phyloP scores from a whole-genome alignment of 2,797 vertebrate species.

The Cynodonichthys magdalenae region DNA sequence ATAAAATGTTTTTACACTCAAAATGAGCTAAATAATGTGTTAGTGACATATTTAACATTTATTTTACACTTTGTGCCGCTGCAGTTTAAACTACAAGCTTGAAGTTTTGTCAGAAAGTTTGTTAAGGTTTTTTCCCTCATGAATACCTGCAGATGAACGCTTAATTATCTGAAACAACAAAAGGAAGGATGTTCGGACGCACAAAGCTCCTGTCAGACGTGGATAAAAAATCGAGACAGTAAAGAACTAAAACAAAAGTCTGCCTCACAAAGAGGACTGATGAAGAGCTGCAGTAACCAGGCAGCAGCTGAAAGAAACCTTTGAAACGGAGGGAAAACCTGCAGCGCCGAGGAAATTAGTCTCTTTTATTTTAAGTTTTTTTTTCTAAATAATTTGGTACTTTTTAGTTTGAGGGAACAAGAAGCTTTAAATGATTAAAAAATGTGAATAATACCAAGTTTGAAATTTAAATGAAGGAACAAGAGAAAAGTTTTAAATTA shows the following conservation, averaged over 20 bases:
- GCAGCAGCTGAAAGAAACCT: constrained; percentile 41
- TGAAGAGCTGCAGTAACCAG: constrained; percentile 53
- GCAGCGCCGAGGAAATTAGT: not conserved
- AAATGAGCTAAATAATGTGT: too few species aligned
- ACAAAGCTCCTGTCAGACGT: constrained; percentile 27
- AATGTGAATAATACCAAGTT: not conserved
- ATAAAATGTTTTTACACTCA: too few species aligned
- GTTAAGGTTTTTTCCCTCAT: not conserved
- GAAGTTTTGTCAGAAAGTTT: not conserved
- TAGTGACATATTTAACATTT: too few species aligned
- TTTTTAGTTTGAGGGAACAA: not conserved
- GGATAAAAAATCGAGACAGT: constrained; percentile 36
- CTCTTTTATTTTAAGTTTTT: not conserved
- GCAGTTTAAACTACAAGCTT: not conserved
- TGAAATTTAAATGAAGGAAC: not conserved
- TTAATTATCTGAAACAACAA: not conserved
- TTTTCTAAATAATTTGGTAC: not conserved
- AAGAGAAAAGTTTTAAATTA: too few species aligned
- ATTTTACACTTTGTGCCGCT: too few species aligned
- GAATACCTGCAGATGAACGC: not conserved
- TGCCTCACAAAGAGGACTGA: constrained; percentile 42
- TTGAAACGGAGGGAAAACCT: not conserved
- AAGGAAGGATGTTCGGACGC: constrained; percentile 1
- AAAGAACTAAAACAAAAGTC: constrained; percentile 36
- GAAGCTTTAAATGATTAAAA: constrained; percentile 1